Evolutionary conservation across 2,113 vertebrate genomes (phyloP).

Genomic region (Strix aluco): DNA sequence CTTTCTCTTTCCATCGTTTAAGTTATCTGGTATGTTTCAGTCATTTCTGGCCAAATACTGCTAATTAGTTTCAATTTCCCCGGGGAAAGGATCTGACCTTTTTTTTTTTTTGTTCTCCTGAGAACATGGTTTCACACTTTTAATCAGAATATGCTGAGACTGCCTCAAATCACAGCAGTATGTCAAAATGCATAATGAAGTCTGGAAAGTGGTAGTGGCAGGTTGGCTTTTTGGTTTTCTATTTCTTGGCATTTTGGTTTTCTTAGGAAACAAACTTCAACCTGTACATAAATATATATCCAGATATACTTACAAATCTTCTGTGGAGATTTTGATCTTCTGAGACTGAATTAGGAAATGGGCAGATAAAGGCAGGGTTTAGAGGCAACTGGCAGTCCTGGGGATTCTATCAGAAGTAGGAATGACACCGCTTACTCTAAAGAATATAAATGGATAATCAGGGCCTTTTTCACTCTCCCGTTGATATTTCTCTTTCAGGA

Average conservation of each 20-base stretch:
- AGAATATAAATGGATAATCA: not conserved
- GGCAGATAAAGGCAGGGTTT: not conserved
- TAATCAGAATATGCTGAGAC: not conserved
- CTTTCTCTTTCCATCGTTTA: not conserved
- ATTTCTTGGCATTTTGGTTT: not conserved
- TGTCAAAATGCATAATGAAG: not conserved
- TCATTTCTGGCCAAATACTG: not conserved
- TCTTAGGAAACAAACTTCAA: not conserved
- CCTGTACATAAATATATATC: not conserved
- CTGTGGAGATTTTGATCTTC: not conserved
- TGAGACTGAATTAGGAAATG: not conserved
- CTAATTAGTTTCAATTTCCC: slow-evolving; percentile 24
- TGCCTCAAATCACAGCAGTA: not conserved
- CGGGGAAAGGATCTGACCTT: not conserved
- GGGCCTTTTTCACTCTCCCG: not conserved
- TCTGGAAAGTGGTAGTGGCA: not conserved
- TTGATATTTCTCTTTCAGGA: not conserved
- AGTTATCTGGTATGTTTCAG: not conserved
- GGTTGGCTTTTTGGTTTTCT: not conserved
- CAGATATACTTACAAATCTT: not conserved
- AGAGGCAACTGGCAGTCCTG: not conserved
- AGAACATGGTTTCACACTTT: slow-evolving; percentile 4
- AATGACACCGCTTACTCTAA: not conserved
- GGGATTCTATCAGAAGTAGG: not conserved
- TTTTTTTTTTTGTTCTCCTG: not conserved